Base-by-base conservation (phyloP, 2,888 invertebrate species). In the Thyatira batis region DNA sequence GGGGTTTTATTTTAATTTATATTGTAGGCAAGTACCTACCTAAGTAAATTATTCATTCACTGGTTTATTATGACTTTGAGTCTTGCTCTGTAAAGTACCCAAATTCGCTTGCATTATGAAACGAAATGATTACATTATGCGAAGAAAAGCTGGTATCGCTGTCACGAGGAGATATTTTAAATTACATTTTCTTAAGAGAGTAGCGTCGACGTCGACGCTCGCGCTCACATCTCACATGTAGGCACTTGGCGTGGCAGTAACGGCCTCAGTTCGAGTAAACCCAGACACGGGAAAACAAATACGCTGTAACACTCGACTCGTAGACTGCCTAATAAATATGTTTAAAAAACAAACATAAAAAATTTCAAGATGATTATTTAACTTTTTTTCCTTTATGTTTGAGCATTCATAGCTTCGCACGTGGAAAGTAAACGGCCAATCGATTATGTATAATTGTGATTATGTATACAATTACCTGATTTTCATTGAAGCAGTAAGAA, bases 261-360 rank as follows among this genome's bases (percentile, higher is more conserved):
- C 69, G 53, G 60, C 54, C 27, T 50, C 46, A 30, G 54, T 46
- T 48, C 49, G 67, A 69, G 61, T 57, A 54, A 71, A 71, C 60
- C 67, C 69, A 71, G 71, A 62, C 61, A 50, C 49, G 49, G 45
- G 58, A 69, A 67, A 71, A 33, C 67, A 67, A 71, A 67, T 65
- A 62, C 56, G 62, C 52, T 52, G 55, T 51, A 52, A 30, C 61
- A 61, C 60, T 65, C 51, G 54, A 54, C 55, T 52, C 49, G 50
- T 54, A 49, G 53, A 60, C 52, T 53, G 58, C 48, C 63, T 54
- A 63, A 66, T 69, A 71, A 71, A 73, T 69, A 58, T 67, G 54
- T 51, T 66, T 63, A 61, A 60, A 57, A 71, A 68, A 71, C 67
- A 67, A 63, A 68, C 68, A 61, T 28, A 49, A 51, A 55, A 51